phyloP scores from a whole-genome alignment of 1,140 invertebrate genomes.

The Heterodera schachtii region DNA sequence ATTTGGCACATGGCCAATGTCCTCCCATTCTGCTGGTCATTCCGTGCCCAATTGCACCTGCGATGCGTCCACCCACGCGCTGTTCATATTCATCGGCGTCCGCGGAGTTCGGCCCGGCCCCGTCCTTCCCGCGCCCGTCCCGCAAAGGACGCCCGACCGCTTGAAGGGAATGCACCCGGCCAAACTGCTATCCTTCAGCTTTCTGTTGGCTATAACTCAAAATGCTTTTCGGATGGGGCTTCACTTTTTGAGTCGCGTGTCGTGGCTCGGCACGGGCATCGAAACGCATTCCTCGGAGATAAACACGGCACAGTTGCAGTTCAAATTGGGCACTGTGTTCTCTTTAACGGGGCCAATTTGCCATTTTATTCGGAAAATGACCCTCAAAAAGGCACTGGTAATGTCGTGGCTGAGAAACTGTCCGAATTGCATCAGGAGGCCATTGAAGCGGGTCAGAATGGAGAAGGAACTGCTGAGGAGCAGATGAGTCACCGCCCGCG shows the following conservation, averaged over 20 bases:
- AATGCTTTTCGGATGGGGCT: neutral
- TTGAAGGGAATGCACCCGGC: slow-evolving; percentile 49
- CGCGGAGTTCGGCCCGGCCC: slow-evolving; percentile 36
- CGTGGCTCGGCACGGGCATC: slow-evolving; percentile 43
- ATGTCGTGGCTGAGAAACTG: slow-evolving; percentile 54
- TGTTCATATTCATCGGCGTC: slow-evolving; percentile 53
- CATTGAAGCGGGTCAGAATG: slow-evolving; percentile 30
- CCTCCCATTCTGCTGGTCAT: neutral
- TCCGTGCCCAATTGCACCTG: slow-evolving; percentile 26
- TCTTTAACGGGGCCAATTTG: neutral
- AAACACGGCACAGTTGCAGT: slow-evolving; percentile 14
- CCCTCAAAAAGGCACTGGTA: slow-evolving; percentile 21
- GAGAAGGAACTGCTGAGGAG: slow-evolving; percentile 37
- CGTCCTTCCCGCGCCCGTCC: slow-evolving; percentile 35
- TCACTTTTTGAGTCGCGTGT: slow-evolving; percentile 33
- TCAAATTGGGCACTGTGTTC: slow-evolving; percentile 21
- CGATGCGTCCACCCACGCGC: slow-evolving; percentile 49
- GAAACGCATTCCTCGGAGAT: slow-evolving; percentile 36
- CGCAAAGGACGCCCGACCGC: slow-evolving; percentile 40
- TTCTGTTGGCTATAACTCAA: slow-evolving; percentile 11
- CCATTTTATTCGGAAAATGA: neutral
- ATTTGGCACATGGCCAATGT: neutral
- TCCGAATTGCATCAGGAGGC: slow-evolving; percentile 48
- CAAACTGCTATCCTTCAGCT: slow-evolving; percentile 31
- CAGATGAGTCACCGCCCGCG: slow-evolving; percentile 41